These are phyloP conservation scores for Noctua pronuba DNA, from an alignment of 2,888 invertebrate species.

Conservation along the genomic window DNA sequence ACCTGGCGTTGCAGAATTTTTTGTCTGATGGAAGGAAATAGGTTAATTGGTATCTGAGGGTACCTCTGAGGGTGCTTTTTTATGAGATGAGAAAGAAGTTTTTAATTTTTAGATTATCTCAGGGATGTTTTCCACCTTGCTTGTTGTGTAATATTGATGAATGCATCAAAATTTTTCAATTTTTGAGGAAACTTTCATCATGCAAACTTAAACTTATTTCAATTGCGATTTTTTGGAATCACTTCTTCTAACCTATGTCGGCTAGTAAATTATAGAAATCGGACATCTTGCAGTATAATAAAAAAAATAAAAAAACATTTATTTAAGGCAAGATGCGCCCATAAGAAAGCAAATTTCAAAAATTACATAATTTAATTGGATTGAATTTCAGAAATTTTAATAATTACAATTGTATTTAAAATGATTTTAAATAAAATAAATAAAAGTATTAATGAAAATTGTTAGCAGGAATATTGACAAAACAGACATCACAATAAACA, in stretches of 20 bases:
- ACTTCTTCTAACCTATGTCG: not conserved
- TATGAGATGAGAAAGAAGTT: not conserved
- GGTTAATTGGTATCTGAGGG: not conserved
- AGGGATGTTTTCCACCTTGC: not conserved
- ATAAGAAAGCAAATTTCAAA: no score
- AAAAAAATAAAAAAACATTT: no score
- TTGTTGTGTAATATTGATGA: not conserved
- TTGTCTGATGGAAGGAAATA: slow-evolving; percentile 17
- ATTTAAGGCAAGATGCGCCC: no score
- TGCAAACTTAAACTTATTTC: not conserved
- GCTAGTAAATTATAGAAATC: not conserved
- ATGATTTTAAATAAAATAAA: no score
- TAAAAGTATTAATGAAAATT: no score
- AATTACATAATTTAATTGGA: no score
- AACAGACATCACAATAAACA: not conserved
- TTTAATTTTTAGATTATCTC: not conserved
- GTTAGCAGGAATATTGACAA: no score
- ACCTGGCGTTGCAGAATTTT: slow-evolving; percentile 27
- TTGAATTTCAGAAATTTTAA: no score
- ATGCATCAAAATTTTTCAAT: not conserved
- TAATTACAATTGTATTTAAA: no score
- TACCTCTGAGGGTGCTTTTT: not conserved
- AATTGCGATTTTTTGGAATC: no score
- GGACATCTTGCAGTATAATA: not conserved
- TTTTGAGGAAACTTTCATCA: not conserved